These are phyloP conservation scores for Oreochromis tanganicae DNA, from an alignment of 2,113 vertebrate species.

Conservation along the genomic window DNA sequence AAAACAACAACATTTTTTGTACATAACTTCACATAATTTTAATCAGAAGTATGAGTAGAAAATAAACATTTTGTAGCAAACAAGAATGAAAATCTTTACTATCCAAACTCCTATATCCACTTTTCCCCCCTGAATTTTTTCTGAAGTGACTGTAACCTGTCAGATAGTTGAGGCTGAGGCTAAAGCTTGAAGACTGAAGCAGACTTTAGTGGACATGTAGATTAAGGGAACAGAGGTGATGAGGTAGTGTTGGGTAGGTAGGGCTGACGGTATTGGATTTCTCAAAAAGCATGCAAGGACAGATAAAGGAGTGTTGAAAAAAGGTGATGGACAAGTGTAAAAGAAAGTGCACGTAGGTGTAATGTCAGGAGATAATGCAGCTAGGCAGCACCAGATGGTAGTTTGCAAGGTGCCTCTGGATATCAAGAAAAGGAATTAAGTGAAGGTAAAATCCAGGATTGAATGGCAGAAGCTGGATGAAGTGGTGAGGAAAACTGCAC, in stretches of 20 bases:
- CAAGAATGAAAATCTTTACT: neutral
- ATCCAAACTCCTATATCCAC: neutral
- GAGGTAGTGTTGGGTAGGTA: neutral
- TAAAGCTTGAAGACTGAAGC: neutral
- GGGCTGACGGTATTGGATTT: fast-evolving
- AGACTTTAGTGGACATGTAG: neutral
- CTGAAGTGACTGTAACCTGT: neutral
- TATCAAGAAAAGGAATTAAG: fast-evolving
- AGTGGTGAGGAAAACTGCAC: neutral
- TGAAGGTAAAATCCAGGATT: neutral
- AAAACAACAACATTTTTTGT: fast-evolving
- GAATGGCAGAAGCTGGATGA: fast-evolving
- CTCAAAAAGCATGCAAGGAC: neutral
- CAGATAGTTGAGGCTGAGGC: neutral
- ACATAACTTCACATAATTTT: neutral
- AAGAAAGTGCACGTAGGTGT: too few species aligned
- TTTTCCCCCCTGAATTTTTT: fast-evolving
- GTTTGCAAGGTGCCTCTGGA: neutral
- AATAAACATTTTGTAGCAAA: neutral
- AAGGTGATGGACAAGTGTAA: too few species aligned
- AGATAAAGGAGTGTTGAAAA: too few species aligned
- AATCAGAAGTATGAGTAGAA: neutral
- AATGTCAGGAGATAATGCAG: too few species aligned
- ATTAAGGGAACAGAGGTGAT: fast-evolving
- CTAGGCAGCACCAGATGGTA: too few species aligned